Evolutionary conservation across 2,888 invertebrate species (phyloP).

Genomic region (Drosophila diplacantha): DNA sequence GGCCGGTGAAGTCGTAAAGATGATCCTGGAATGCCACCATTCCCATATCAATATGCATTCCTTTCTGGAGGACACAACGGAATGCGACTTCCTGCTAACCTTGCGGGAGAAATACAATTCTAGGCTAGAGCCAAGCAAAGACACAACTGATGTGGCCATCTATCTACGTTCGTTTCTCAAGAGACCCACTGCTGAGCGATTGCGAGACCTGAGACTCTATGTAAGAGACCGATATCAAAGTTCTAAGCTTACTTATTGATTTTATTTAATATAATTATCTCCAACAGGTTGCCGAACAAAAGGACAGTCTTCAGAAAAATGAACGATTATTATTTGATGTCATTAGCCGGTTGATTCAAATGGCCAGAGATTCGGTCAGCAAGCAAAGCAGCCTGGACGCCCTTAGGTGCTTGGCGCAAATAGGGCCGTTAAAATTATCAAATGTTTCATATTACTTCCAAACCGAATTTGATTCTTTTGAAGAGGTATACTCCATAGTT

Average conservation of each 20-base stretch:
- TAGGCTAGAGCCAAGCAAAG: constrained; percentile 14
- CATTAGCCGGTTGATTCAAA: constrained; percentile 61
- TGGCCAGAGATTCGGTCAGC: constrained; percentile 59
- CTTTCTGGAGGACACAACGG: constrained; percentile 61
- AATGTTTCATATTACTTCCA: constrained; percentile 72
- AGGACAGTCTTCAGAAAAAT: constrained; percentile 52
- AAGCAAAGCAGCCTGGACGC: constrained; percentile 80
- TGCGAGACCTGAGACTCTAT: constrained; percentile 56
- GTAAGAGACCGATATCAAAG: constrained; percentile 38
- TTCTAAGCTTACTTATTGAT: neutral
- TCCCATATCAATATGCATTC: constrained; percentile 42
- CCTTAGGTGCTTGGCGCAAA: constrained; percentile 81
- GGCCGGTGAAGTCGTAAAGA: constrained; percentile 42
- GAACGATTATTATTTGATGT: constrained; percentile 60
- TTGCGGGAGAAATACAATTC: constrained; percentile 41
- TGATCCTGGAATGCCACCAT: constrained; percentile 47
- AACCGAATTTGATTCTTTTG: constrained; percentile 59
- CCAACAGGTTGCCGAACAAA: constrained; percentile 63
- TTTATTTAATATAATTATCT: neutral
- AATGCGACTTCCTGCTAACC: constrained; percentile 42
- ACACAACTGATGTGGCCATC: constrained; percentile 24
- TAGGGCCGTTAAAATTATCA: constrained; percentile 68
- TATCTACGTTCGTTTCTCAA: constrained; percentile 52
- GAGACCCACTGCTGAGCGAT: constrained; percentile 49
- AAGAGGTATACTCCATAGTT: constrained; percentile 43